Conservation (phyloP, 2,888 invertebrate genomes). For the Rhamnusium bicolor region DNA sequence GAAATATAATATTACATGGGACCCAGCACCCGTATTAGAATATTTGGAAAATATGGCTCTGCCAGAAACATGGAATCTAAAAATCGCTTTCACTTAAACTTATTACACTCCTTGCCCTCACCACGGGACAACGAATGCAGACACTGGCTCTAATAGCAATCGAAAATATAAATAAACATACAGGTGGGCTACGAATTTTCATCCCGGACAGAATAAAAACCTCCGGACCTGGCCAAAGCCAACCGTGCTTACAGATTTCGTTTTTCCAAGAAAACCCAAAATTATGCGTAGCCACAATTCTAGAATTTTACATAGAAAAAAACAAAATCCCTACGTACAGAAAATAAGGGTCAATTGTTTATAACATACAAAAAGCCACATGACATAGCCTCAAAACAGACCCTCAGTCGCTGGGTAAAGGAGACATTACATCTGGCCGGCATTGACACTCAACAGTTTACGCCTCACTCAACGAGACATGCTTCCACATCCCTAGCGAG, state of each 20-base stretch:
- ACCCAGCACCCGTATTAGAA: conserved; percentile 18
- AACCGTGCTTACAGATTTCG: conserved; percentile 29
- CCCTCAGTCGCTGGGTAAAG: conserved; percentile 47
- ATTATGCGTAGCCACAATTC: conserved; percentile 34
- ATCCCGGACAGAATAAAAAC: conserved; percentile 38
- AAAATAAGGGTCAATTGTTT: neutral
- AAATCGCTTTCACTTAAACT: conserved; percentile 21
- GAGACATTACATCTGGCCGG: neutral
- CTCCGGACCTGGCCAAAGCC: conserved; percentile 19
- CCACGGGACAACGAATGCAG: conserved; percentile 33
- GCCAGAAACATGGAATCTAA: neutral
- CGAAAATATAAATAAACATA: conserved; percentile 7
- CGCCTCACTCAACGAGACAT: neutral
- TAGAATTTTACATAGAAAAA: conserved; percentile 26
- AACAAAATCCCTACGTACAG: conserved; percentile 8
- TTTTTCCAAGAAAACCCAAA: conserved; percentile 31
- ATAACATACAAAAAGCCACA: conserved; percentile 42
- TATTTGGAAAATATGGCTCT: conserved; percentile 9
- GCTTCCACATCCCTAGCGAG: neutral
- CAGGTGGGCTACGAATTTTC: conserved; percentile 22
- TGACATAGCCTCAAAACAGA: conserved; percentile 41
- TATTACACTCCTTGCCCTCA: conserved; percentile 25
- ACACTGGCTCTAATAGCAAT: conserved; percentile 32
- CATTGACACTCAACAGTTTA: neutral
- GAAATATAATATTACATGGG: conserved; percentile 36